Percentiles rank a stretch among this genome's conserved stretches.
These are phyloP conservation scores for Notospermus geniculatus DNA, from an alignment of 1,140 invertebrate species.

Conservation along the genomic window DNA sequence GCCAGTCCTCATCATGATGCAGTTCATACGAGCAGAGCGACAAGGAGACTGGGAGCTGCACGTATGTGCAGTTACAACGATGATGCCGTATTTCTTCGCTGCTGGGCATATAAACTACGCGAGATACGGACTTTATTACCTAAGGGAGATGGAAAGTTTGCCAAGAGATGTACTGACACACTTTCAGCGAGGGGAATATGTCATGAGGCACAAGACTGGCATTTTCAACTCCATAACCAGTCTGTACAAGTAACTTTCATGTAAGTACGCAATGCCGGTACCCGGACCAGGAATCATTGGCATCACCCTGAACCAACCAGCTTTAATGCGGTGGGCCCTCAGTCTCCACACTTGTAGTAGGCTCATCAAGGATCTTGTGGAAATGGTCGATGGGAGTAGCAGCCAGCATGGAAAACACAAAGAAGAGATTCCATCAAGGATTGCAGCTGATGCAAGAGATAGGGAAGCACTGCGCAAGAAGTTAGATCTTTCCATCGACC, in stretches of 20 bases:
- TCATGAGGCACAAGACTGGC: slow-evolving; percentile 24
- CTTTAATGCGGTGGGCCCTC: slow-evolving; percentile 20
- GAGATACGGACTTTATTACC: slow-evolving; percentile 30
- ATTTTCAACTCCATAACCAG: slow-evolving; percentile 25
- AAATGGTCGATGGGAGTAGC: slow-evolving; percentile 3
- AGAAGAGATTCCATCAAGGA: slow-evolving; percentile 19
- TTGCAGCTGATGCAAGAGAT: slow-evolving; percentile 6
- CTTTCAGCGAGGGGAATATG: slow-evolving; percentile 24
- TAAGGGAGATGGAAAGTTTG: slow-evolving; percentile 20
- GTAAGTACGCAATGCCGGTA: slow-evolving; percentile 24
- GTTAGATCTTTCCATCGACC: slow-evolving; percentile 15
- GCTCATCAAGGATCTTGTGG: slow-evolving; percentile 2
- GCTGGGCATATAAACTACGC: slow-evolving; percentile 32
- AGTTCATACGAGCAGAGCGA: slow-evolving; percentile 27
- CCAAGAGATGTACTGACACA: slow-evolving; percentile 10
- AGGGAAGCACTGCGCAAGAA: slow-evolving; percentile 12
- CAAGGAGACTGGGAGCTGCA: slow-evolving; percentile 32
- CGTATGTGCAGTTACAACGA: slow-evolving; percentile 17
- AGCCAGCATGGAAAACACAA: slow-evolving; percentile 8
- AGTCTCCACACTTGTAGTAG: slow-evolving; percentile 22
- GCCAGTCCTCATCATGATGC: slow-evolving; percentile 32
- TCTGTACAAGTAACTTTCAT: slow-evolving; percentile 28
- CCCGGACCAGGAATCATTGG: slow-evolving; percentile 24
- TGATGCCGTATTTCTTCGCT: slow-evolving; percentile 35
- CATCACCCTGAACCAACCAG: slow-evolving; percentile 18